A percentile compares a stretch with the other conserved stretches of the same genome.
phyloP scores from a whole-genome alignment of 2,113 vertebrate species.

The Marcusenius ussheri region DNA sequence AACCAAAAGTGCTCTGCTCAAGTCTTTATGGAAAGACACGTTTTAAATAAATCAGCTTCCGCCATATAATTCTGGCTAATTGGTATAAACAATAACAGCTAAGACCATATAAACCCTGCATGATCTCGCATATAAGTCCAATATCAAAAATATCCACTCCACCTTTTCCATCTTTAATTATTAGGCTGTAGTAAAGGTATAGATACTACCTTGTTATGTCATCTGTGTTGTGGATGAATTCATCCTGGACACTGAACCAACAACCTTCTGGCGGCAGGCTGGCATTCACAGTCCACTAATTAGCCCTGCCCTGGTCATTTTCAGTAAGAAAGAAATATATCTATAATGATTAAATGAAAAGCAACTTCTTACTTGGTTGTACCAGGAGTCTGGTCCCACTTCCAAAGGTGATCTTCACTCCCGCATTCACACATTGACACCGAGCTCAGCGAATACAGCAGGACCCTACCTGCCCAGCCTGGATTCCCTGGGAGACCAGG shows the following conservation, averaged over 20 bases:
- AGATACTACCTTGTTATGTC: background rate
- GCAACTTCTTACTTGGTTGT: constrained; percentile 21
- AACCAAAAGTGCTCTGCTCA: background rate
- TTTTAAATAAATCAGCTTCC: background rate
- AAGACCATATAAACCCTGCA: background rate
- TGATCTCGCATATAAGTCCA: background rate
- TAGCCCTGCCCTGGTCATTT: background rate
- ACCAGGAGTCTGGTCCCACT: constrained; percentile 12
- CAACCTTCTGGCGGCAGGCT: background rate
- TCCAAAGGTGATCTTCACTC: constrained; percentile 24
- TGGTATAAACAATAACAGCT: background rate
- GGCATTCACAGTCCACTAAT: background rate
- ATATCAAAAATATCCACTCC: background rate
- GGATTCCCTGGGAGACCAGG: background rate
- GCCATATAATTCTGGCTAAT: background rate
- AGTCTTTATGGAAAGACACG: background rate
- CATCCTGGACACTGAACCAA: background rate
- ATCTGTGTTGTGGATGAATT: background rate
- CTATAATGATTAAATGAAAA: background rate
- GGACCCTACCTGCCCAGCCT: background rate
- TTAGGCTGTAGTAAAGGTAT: background rate
- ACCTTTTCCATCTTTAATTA: background rate
- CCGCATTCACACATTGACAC: constrained; percentile 24
- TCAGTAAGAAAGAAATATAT: background rate
- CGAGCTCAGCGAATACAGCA: background rate